Evolutionary conservation across 2,113 vertebrate genomes (phyloP), one percentile per base, ranked within the genome.

Genomic region (Maccullochella peelii): DNA sequence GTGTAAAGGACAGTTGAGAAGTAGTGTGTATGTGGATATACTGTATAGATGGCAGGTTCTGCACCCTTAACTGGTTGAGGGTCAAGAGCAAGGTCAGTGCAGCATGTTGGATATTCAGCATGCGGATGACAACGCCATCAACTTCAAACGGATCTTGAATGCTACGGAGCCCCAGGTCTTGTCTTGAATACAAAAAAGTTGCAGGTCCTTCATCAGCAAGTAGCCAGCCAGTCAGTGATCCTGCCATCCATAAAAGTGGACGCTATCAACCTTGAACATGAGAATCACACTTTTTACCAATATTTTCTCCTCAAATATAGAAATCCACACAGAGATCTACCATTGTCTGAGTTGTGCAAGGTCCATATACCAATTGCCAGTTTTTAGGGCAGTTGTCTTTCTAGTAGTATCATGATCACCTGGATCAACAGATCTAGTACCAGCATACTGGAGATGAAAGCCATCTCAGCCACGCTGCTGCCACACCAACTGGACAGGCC

Each of bases 141-240:
- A 81, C 63, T 38, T 80, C 38, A 68, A 62, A 36, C 21, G 2
- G 8, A 52, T 68, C 54, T 63, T 77, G 65, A 85, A 42, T 63
- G 27, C 59, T 20, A 59, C 59, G 38, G 58, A 78, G 57, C 7
- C 16, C 8, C 1, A 8, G 50, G 18, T 68, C 30, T 77, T 25
- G 36, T 27, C 40, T 80, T 49, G 61, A 87, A 80, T 77, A 68
- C 42, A 30, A 57, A 77, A 67, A 55, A 4, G 40, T 21, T 21
- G 27, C 8, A 10, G 16, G 8, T 66, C 27, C 12, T 47, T 69
- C 16, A 67, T 40, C 38, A 59, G 33, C 59, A 47, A 11, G 12
- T 11, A 18, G 27, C 5, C 23, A 18, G 23, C 18, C 14, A 21
- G 15, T 33, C 42, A 44, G 14, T 30, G 58, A 25, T 33, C 18